These are phyloP conservation scores for Mastacembelus armatus DNA, from an alignment of 2,797 vertebrate species.

Conservation along the genomic window DNA sequence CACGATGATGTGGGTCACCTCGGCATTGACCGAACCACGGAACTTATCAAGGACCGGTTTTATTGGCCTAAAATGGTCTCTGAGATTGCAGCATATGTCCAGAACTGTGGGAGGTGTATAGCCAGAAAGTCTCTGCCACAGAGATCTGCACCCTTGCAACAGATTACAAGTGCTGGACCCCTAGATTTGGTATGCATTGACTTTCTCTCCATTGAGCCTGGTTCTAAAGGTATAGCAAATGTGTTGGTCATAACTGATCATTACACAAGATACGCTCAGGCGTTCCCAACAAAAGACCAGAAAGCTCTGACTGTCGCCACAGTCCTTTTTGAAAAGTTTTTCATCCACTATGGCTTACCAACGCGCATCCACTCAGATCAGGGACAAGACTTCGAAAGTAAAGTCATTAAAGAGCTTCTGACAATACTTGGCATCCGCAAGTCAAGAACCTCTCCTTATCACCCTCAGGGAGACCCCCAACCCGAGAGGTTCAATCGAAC, in stretches of 20 bases:
- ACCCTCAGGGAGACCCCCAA: too few relatives aligned
- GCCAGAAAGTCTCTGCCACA: not conserved
- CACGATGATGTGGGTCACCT: not conserved
- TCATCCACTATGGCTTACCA: slow-evolving; percentile 14
- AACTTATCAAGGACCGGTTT: not conserved
- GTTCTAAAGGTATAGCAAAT: not conserved
- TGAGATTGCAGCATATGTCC: slow-evolving; percentile 10
- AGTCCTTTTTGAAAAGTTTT: slow-evolving; percentile 16
- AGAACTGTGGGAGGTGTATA: slow-evolving; percentile 19
- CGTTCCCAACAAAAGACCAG: slow-evolving; percentile 27
- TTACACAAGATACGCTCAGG: slow-evolving; percentile 16
- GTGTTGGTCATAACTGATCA: too few relatives aligned
- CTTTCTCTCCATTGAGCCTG: slow-evolving; percentile 14
- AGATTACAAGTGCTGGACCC: slow-evolving; percentile 1
- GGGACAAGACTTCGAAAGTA: too few relatives aligned
- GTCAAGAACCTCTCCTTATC: too few relatives aligned
- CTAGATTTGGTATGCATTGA: slow-evolving; percentile 12
- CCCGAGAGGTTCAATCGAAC: too few relatives aligned
- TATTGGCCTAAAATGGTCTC: slow-evolving; percentile 16
- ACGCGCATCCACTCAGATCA: slow-evolving; percentile 27
- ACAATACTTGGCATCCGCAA: too few relatives aligned
- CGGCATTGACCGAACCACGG: not conserved
- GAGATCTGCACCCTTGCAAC: not conserved
- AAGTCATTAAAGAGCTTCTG: too few relatives aligned
- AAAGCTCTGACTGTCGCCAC: slow-evolving; percentile 8